Evolutionary conservation across 2,797 vertebrate species (phyloP).

Genomic region (Hydrocynus forskahlii): DNA sequence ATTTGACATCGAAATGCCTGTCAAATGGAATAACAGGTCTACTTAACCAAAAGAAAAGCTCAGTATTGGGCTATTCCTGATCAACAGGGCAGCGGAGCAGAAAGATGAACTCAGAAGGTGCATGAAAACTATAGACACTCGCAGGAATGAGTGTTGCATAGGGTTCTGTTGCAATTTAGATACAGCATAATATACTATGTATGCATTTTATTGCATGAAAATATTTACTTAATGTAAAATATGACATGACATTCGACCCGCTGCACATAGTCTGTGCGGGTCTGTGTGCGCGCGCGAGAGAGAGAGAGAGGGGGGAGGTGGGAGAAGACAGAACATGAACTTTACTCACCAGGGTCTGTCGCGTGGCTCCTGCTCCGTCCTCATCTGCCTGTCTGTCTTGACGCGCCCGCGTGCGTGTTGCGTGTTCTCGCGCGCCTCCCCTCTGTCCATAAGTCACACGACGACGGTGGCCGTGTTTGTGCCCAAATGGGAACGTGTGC

Average conservation of each 20-base stretch:
- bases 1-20: neutral
- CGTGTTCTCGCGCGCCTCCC: constrained; percentile 22
- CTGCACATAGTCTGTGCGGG: neutral
- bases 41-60: neutral
- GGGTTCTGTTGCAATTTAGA: neutral
- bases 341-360: constrained; percentile 57
- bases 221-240: neutral
- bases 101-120: neutral
- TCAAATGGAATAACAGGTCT: neutral
- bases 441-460: constrained; percentile 57
- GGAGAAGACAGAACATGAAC: neutral
- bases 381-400: constrained; percentile 46
- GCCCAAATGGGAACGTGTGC: constrained; percentile 22
- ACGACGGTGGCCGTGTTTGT: constrained; percentile 31
- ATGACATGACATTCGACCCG: too few species aligned
- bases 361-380: constrained; percentile 39
- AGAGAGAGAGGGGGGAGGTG: neutral
- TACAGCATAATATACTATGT: neutral
- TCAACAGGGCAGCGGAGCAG: neutral
- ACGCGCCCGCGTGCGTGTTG: constrained; percentile 11
- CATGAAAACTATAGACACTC: neutral
- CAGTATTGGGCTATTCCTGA: neutral
- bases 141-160: neutral
- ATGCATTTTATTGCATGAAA: too few species aligned
- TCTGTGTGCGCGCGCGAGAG: neutral